A percentile compares a stretch with the other conserved stretches of the same genome.
phyloP scores from a whole-genome alignment of 2,888 invertebrate species.

The Agrochola circellaris region DNA sequence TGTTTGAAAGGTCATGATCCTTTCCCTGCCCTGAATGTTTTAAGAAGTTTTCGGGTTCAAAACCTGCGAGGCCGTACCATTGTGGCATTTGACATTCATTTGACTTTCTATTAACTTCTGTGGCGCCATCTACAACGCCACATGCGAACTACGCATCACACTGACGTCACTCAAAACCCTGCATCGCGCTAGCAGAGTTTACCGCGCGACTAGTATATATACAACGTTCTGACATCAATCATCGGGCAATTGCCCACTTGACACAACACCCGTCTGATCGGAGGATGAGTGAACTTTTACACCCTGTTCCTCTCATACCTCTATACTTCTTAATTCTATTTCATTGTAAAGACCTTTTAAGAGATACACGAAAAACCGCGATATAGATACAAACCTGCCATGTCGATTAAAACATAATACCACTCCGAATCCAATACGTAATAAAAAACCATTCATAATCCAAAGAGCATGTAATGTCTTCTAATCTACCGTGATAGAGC shows the following conservation, averaged over 20 bases:
- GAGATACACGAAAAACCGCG: background rate
- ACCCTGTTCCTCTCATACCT: too few relatives aligned
- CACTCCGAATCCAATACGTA: background rate
- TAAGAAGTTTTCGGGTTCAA: constrained; percentile 11
- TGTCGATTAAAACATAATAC: background rate
- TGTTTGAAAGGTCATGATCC: constrained; percentile 13
- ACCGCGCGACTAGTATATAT: too few relatives aligned
- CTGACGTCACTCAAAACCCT: too few relatives aligned
- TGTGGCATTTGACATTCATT: background rate
- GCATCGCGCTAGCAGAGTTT: too few relatives aligned
- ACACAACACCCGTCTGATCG: too few relatives aligned
- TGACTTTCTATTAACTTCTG: background rate
- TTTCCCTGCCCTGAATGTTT: background rate
- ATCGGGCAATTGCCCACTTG: too few relatives aligned
- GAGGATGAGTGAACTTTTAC: too few relatives aligned
- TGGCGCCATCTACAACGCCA: too few relatives aligned
- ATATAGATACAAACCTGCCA: background rate
- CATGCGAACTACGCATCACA: too few relatives aligned
- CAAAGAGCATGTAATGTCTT: constrained; percentile 44
- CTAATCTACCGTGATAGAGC: constrained; percentile 40
- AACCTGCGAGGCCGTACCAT: background rate
- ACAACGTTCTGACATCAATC: too few relatives aligned
- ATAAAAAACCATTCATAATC: constrained; percentile 25
- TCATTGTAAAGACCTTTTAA: background rate
- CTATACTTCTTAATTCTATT: background rate